A percentile compares a stretch with the other conserved stretches of the same genome.
These are phyloP conservation scores for Xiphophorus couchianus DNA, from an alignment of 2,113 vertebrate genomes.

Conservation along the genomic window DNA sequence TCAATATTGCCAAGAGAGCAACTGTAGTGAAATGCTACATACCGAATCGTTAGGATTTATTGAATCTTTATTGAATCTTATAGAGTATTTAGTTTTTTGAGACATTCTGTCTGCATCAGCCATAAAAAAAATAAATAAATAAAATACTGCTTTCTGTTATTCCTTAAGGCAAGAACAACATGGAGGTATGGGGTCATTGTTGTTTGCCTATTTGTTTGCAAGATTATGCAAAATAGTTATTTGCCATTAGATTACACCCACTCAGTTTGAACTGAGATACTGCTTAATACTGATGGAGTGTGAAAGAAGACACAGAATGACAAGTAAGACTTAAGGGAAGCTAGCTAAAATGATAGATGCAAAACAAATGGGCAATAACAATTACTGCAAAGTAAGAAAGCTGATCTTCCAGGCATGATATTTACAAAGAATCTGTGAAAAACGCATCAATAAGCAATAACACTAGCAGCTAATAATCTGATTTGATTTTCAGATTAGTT, in stretches of 20 bases:
- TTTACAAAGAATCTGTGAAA: not conserved
- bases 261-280: not conserved
- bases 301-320: not conserved
- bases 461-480: not conserved
- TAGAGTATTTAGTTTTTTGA: too few relatives aligned
- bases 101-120: not conserved
- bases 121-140: not conserved
- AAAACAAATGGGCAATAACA: conserved; percentile 3
- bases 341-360: not conserved
- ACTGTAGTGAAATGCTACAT: not conserved
- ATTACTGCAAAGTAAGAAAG: conserved; percentile 9
- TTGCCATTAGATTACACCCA: not conserved
- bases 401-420: not conserved
- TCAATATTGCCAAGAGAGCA: not conserved
- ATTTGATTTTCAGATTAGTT: conserved; percentile 16
- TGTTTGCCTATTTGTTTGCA: not conserved
- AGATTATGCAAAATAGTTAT: not conserved
- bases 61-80: not conserved
- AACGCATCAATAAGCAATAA: not conserved
- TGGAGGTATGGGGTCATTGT: not conserved
- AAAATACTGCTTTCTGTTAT: not conserved
- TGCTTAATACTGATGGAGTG: not conserved
- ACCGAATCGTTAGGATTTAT: not conserved
- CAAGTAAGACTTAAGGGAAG: not conserved
- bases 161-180: not conserved